Conservation (phyloP, 1,140 invertebrate genomes). For the Heliconius himera region DNA sequence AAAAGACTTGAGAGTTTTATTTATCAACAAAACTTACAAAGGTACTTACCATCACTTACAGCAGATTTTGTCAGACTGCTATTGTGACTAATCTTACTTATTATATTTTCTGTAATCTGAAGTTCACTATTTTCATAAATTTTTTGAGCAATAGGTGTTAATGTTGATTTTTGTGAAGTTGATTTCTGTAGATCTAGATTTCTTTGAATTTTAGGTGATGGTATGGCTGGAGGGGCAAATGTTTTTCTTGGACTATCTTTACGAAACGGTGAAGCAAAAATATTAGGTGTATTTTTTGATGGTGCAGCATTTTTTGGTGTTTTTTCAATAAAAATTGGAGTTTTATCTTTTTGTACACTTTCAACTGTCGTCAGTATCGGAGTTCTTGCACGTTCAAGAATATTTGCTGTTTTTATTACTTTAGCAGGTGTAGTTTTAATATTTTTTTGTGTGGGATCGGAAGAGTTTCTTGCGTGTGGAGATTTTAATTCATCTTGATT, state of each 20-base stretch:
- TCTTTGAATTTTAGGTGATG: conserved; percentile 47
- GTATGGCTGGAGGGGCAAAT: conserved; percentile 45
- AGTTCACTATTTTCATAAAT: conserved; percentile 53
- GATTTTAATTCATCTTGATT: conserved; percentile 32
- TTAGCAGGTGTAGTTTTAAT: conserved; percentile 19
- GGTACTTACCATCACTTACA: conserved; percentile 48
- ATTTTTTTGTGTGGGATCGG: conserved; percentile 7
- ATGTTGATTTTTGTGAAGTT: conserved; percentile 28
- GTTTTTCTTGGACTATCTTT: conserved; percentile 43
- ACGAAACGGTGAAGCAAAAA: conserved; percentile 44
- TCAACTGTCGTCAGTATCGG: not conserved
- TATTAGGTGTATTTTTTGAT: conserved; percentile 30
- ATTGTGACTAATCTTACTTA: conserved; percentile 49
- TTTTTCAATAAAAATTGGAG: not conserved
- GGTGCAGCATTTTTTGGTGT: conserved; percentile 17
- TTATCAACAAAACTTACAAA: not conserved
- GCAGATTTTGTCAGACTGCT: conserved; percentile 34
- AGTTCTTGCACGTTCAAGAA: conserved; percentile 17
- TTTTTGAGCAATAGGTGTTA: conserved; percentile 42
- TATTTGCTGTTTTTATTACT: conserved; percentile 17
- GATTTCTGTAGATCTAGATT: conserved; percentile 32
- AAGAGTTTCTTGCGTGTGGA: conserved; percentile 19
- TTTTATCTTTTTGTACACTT: conserved; percentile 16
- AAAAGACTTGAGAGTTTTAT: not conserved
- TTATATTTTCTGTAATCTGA: conserved; percentile 43